Evolutionary conservation across 1,140 invertebrate species (phyloP), one percentile per base, ranked within the genome.

Genomic region (Druon quercuslanigerum): DNA sequence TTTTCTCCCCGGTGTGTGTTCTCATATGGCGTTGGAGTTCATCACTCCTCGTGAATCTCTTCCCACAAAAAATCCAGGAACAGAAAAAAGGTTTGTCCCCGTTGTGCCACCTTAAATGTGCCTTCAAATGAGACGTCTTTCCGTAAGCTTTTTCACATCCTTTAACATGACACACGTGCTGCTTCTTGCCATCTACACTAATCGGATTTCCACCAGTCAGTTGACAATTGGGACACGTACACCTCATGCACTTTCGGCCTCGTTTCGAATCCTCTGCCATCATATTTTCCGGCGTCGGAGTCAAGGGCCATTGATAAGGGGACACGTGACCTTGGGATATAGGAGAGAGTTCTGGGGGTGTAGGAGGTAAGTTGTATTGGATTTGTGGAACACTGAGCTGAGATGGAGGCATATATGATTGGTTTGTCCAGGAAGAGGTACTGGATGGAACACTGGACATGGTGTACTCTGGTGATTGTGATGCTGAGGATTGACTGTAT

Each of bases 81-180:
- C 97, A 98, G 0, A 93, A 89, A 82, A 94, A 95, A 0, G 94
- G 94, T 33, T 96, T 90, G 84, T 97, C 96, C 1, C 96, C 96
- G 0, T 94, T 95, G 82, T 97, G 96, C 96, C 95, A 97, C 51
- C 96, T 92, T 0, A 97, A 88, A 90, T 98, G 97, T 0, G 96
- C 97, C 85, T 97, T 95, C 19, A 98, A 88, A 88, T 98, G 97
- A 0, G 96, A 98, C 0, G 97, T 98, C 87, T 98, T 98, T 0
- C 96, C 96, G 86, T 98, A 98, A 12, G 97, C 94, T 89, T 98
- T 98, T 74, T 94, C 95, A 90, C 98, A 99, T n/a, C 96, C 96
- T 6, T 95, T 94, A 40, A 97, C 94, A 90, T 98, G 97, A 88
- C 98, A 99, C 16, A 97, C 94, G 88, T 99, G 98, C 81, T 96